Base-by-base conservation (phyloP, 2,888 invertebrate genomes). In the Eupithecia subumbrata region DNA sequence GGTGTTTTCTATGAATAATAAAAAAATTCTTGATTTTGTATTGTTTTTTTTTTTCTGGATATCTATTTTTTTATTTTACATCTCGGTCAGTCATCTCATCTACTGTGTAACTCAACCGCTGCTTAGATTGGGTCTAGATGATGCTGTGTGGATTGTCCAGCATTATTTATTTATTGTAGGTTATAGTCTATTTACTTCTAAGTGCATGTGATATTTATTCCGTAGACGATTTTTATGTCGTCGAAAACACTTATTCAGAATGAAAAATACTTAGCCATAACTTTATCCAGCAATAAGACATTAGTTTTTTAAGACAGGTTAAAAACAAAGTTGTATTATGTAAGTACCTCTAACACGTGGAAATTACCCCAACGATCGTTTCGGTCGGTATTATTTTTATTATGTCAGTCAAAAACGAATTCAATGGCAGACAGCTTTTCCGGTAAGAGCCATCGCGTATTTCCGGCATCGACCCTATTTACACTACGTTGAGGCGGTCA, bases 381-480 rank as follows among this genome's bases (percentile, higher is more conserved):
- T 37, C 66, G 18, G n/a, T n/a, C 30, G n/a, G 18, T 67, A 43
- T 43, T 67, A 40, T 66, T 25, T 22, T n/a, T 66, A 66, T 66
- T 66, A 40, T 25, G 67, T 43, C 70, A 37, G 37, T 52, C 43
- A 16, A 71, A 86, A 87, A 88, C 83, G 71, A 84, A 87, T 84
- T 82, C 81, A 81, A 79, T 85, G 83, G 84, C 82, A 81, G 82
- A 82, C 80, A 82, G 80, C 82, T 84, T 86, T 89, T 91, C 90
- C 90, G 85, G 85, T 84, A 83, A 83, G 86, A 82, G 84, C 83
- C 82, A 85, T 84, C 71, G 48, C 63, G 45, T 34, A 56, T 56
- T 90, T 91, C 91, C 90, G 89, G 87, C 82, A 90, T 91, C 66
- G 91, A 92, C 90, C 89, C 88, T 84, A 88, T 87, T 60, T 60